Evolutionary conservation across 2,113 vertebrate species (phyloP).

Genomic region (Aythya baeri): DNA sequence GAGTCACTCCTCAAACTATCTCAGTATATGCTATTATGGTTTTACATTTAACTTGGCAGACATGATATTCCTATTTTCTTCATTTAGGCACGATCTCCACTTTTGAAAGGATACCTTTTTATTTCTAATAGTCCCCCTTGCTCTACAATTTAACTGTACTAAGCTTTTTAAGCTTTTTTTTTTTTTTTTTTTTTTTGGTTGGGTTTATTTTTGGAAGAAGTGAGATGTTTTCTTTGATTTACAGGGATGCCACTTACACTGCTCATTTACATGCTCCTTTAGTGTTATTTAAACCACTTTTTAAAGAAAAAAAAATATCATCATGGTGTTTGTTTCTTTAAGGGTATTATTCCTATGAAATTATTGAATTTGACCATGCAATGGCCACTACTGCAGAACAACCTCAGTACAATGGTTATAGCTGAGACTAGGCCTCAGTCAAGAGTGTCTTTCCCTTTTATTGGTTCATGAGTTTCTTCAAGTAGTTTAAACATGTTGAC

Average conservation of each 20-base stretch:
- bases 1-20: not conserved
- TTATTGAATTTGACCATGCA: not conserved
- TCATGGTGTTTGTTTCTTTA: not conserved
- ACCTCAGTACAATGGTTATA: not conserved
- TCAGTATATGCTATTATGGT: not conserved
- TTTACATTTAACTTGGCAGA: not conserved
- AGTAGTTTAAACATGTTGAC: not conserved
- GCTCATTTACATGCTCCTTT: not conserved
- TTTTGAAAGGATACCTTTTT: not conserved
- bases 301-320: not conserved
- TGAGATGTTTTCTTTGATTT: not conserved
- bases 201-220: not conserved
- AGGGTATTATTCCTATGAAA: not conserved
- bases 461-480: not conserved
- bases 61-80: not conserved
- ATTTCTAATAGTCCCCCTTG: not conserved
- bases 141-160: not conserved
- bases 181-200: not conserved
- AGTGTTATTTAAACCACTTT: not conserved
- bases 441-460: not conserved
- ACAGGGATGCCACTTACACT: not conserved
- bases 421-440: not conserved
- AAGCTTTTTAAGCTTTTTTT: not conserved
- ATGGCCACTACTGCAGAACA: not conserved
- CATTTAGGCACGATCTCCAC: not conserved